phyloP scores from a whole-genome alignment of 92 coral and sea anemone genomes.

The Palythoa grandiflora region DNA sequence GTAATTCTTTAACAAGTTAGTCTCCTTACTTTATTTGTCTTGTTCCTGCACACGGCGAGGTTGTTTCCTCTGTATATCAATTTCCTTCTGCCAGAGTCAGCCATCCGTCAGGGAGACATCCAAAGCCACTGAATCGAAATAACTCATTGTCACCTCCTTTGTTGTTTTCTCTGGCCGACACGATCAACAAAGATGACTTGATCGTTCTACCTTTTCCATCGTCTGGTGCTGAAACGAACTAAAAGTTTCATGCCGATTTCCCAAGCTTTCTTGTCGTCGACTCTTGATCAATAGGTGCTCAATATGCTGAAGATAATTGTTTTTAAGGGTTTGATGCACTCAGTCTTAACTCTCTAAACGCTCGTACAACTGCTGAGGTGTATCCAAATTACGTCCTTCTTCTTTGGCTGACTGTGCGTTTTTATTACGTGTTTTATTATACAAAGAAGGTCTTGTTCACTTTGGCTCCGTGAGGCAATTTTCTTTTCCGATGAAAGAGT shows the following conservation, averaged over 20 bases:
- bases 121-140: not conserved
- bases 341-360: too few relatives aligned
- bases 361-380: too few relatives aligned
- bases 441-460: too few relatives aligned
- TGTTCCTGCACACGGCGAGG: not conserved
- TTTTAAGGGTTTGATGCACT: not conserved
- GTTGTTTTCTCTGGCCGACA: not conserved
- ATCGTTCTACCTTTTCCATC: not conserved
- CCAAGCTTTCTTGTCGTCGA: not conserved
- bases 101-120: constrained; percentile 4
- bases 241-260: not conserved
- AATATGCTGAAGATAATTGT: not conserved
- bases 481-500: too few relatives aligned
- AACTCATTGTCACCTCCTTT: not conserved
- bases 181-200: not conserved
- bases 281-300: not conserved
- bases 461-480: too few relatives aligned
- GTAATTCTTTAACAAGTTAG: too few relatives aligned
- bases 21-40: too few relatives aligned
- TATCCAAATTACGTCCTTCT: too few relatives aligned
- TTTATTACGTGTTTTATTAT: too few relatives aligned
- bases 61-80: not conserved
- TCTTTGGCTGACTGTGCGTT: too few relatives aligned
- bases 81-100: not conserved
- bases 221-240: not conserved